phyloP scores from a whole-genome alignment of 2,113 vertebrate species.

The Oreotragus oreotragus region DNA sequence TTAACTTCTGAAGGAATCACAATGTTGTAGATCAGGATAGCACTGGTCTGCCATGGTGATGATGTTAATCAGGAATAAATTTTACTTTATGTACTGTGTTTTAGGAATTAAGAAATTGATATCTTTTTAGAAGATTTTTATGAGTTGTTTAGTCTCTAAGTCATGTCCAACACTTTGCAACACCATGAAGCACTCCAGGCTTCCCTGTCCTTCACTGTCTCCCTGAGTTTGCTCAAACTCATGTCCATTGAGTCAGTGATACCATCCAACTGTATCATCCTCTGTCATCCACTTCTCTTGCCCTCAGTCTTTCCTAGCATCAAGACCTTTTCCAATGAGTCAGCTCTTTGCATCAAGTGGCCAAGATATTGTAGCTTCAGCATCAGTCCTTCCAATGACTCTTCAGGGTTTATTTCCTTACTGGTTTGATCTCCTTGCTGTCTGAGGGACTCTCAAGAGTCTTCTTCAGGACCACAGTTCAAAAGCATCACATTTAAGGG shows the following conservation, averaged over 20 bases:
- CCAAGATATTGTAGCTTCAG: not conserved
- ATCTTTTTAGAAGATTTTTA: not conserved
- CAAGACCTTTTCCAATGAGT: not conserved
- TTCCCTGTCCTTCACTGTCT: not conserved
- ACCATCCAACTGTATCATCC: not conserved
- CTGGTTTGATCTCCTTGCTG: not conserved
- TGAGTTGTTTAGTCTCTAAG: not conserved
- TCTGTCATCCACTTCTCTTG: not conserved
- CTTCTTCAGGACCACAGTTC: not conserved
- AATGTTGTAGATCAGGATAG: not conserved
- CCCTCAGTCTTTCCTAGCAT: not conserved
- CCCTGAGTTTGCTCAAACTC: not conserved
- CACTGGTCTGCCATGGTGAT: not conserved
- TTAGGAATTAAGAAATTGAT: slow-evolving; percentile 16
- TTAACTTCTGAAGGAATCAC: not conserved
- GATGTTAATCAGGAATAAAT: not conserved
- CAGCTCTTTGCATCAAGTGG: not conserved
- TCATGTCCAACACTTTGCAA: not conserved
- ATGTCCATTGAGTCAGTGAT: not conserved
- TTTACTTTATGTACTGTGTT: not conserved
- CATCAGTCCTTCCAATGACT: not conserved
- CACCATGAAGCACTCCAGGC: not conserved
- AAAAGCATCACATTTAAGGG: not conserved
- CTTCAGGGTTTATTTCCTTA: not conserved
- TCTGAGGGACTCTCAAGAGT: not conserved